Conservation (phyloP, 2,888 invertebrate genomes). For the Lochmaea capreae region DNA sequence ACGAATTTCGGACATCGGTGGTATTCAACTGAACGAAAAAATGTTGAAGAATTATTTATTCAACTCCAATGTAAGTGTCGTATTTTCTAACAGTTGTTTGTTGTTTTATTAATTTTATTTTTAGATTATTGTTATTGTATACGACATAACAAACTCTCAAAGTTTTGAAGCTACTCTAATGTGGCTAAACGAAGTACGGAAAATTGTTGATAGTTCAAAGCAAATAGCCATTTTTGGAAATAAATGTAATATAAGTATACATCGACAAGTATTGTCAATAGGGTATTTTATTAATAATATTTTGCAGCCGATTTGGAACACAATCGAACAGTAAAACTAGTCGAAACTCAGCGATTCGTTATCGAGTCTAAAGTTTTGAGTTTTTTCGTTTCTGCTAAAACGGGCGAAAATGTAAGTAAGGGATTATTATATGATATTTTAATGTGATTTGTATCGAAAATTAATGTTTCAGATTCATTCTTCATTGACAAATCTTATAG, state of each 20-base stretch:
- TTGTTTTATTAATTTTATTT: constrained; percentile 44
- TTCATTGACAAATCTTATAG: constrained; percentile 77
- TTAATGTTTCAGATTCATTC: constrained; percentile 69
- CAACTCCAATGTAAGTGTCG: constrained; percentile 73
- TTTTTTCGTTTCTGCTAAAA: constrained; percentile 77
- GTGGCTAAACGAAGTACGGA: constrained; percentile 75
- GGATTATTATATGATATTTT: background rate
- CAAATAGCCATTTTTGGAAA: constrained; percentile 71
- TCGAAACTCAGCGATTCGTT: constrained; percentile 74
- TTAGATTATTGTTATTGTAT: constrained; percentile 82
- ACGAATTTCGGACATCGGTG: constrained; percentile 88
- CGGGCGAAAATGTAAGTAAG: constrained; percentile 75
- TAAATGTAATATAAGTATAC: constrained; percentile 68
- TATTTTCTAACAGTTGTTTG: constrained; percentile 14
- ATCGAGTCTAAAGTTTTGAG: constrained; percentile 72
- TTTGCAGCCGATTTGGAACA: constrained; percentile 75
- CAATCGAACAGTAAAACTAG: constrained; percentile 75
- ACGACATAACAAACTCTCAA: constrained; percentile 83
- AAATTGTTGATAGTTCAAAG: constrained; percentile 64
- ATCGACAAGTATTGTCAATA: background rate
- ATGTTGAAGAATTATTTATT: constrained; percentile 84
- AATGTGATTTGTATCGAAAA: background rate
- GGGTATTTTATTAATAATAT: constrained; percentile 19
- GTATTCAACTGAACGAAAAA: constrained; percentile 77
- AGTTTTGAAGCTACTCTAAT: constrained; percentile 82